Percentiles rank a stretch among this genome's conserved stretches.
Conservation (phyloP, 2,797 vertebrate species). For the Apogon talboti region DNA sequence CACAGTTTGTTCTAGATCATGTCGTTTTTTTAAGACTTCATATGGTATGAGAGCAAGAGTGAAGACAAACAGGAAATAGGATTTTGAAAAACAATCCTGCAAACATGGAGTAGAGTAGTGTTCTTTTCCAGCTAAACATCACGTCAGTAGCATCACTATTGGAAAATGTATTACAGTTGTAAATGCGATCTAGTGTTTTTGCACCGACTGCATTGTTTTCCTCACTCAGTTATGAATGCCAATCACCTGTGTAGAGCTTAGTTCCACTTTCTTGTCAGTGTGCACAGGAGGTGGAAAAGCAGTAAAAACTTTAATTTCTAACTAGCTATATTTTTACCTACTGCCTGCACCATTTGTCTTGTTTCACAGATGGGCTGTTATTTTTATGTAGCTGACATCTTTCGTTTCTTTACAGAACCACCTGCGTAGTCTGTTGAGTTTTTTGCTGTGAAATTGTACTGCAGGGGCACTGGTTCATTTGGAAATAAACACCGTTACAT, state of each 20-base stretch:
- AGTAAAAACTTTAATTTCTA: constrained; percentile 1
- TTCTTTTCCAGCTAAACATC: background rate
- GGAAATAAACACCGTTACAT: constrained; percentile 24
- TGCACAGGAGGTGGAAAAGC: constrained; percentile 9
- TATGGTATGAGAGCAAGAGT: no score
- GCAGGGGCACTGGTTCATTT: constrained; percentile 33
- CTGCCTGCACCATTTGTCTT: constrained; percentile 13
- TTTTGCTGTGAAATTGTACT: constrained; percentile 4
- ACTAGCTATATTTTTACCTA: constrained; percentile 7
- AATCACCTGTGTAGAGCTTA: background rate
- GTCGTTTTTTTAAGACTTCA: no score
- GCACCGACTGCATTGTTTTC: no score
- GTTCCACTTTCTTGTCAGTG: constrained; percentile 5
- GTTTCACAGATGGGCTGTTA: constrained; percentile 34
- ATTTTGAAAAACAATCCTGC: background rate
- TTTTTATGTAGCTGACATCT: constrained; percentile 15
- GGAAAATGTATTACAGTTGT: background rate
- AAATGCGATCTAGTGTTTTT: no score
- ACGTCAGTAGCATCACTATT: background rate
- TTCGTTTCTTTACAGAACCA: constrained; percentile 31
- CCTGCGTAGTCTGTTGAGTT: constrained; percentile 9
- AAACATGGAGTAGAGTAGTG: background rate
- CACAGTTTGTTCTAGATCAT: constrained; percentile 9
- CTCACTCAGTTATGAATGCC: background rate
- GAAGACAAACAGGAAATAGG: background rate